Evolutionary conservation across 2,888 invertebrate genomes (phyloP), one percentile per base, ranked within the genome.

Genomic region (Lasioglossum calceatum): DNA sequence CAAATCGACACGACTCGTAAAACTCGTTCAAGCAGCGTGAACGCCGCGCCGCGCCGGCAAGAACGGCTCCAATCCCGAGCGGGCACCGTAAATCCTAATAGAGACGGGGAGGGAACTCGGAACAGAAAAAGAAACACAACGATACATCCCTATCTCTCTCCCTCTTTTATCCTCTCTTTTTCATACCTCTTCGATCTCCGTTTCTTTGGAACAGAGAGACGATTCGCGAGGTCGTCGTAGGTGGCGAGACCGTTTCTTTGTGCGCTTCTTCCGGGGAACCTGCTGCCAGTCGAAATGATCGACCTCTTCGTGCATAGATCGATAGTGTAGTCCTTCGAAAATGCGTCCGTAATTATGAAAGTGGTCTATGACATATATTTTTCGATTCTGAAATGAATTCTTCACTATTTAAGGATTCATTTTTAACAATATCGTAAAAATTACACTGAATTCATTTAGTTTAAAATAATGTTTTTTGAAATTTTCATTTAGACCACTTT

Each of bases 1-100:
- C 89, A 85, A 91, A 90, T 90, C 91, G 91, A 87, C 91, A 89
- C 89, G 90, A 91, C 89, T 90, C 90, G 91, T 91, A 90, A 90
- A 91, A 90, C 86, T 91, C 86, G 88, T 86, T 86, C 86, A 88
- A 80, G 76, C 81, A 84, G 85, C 79, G 88, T 81, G 83, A 83
- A 81, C 81, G 80, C 73, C 79, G 81, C 73, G 64, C 58, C n/a
- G 81, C 87, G 79, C 81, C 80, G 76, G 71, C 64, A 82, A 85
- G 77, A 84, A 81, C 79, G 81, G 83, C 82, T 82, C 72, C 80
- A 70, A 85, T 81, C 74, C 75, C 67, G 81, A 70, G 83, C 71
- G 58, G 23, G 70, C 73, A 81, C 84, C 85, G 87, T 90, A 88
- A 88, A 90, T 90, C 70, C 89, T 88, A 85, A 88, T 87, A 85